A percentile compares a stretch with the other conserved stretches of the same genome.
phyloP scores from a whole-genome alignment of 2,113 vertebrate species.

The Trematomus loennbergii region DNA sequence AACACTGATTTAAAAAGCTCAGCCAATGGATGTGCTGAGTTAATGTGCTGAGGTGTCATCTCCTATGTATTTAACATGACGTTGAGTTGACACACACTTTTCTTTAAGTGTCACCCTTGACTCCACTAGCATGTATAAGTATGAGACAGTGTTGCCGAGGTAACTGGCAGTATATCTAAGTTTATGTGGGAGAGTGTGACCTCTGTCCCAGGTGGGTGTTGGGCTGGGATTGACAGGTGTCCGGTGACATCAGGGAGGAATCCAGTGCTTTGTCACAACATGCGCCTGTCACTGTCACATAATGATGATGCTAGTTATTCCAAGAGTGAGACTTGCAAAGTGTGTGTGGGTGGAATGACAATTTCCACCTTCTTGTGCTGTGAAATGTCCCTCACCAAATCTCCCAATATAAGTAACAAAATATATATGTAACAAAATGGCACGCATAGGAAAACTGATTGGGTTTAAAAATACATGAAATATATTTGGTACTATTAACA shows the following conservation, averaged over 20 bases:
- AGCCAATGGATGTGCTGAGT: no score
- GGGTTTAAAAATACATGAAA: no score
- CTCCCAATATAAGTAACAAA: not conserved
- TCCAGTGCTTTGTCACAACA: conserved; percentile 57
- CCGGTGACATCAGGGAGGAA: conserved; percentile 51
- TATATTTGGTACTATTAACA: no score
- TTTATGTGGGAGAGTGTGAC: conserved; percentile 21
- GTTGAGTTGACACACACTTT: not conserved
- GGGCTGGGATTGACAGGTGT: conserved; percentile 70
- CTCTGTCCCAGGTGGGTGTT: conserved; percentile 14
- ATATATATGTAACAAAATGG: no score
- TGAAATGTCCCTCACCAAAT: not conserved
- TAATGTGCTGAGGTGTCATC: conserved; percentile 4
- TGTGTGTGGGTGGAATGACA: conserved; percentile 6
- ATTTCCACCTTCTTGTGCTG: conserved; percentile 18
- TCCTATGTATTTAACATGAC: conserved; percentile 3
- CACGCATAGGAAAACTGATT: no score
- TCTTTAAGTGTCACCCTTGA: conserved; percentile 11
- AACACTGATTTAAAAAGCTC: no score
- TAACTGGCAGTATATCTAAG: not conserved
- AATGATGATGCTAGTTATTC: conserved; percentile 57
- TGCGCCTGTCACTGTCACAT: conserved; percentile 39
- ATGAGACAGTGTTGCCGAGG: no score
- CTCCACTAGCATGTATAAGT: not conserved
- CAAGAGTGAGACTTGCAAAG: conserved; percentile 18